These are phyloP conservation scores for Pseudoatta argentina DNA, from an alignment of 1,140 invertebrate genomes.

Conservation along the genomic window DNA sequence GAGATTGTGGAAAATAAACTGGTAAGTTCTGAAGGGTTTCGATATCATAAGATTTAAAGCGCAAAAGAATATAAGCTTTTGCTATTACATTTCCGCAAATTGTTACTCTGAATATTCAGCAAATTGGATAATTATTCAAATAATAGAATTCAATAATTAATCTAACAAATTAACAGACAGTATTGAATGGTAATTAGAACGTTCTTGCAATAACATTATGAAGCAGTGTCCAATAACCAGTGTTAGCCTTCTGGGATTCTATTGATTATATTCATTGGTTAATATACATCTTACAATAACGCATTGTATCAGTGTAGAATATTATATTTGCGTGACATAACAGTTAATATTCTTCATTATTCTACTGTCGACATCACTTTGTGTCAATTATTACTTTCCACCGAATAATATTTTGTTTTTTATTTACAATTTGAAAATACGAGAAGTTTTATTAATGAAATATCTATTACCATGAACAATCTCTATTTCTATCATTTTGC, in stretches of 20 bases:
- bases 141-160: constrained; percentile 48
- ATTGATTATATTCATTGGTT: constrained; percentile 37
- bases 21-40: not conserved
- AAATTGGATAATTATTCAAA: not conserved
- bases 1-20: constrained; percentile 18
- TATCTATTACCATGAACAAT: not conserved
- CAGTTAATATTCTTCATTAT: constrained; percentile 27
- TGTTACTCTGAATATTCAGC: constrained; percentile 16
- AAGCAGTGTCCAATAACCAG: constrained; percentile 14
- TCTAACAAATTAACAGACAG: constrained; percentile 27
- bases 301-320: not conserved
- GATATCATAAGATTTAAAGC: not conserved
- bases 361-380: not conserved
- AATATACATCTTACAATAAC: constrained; percentile 35
- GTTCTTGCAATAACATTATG: constrained; percentile 22
- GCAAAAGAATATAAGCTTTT: not conserved
- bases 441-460: constrained; percentile 9
- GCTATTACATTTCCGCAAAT: constrained; percentile 31
- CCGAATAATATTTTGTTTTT: not conserved
- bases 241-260: not conserved
- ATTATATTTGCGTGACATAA: constrained; percentile 9
- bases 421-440: constrained; percentile 19
- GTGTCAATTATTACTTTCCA: not conserved
- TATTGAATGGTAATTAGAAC: constrained; percentile 41
- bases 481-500: not conserved